phyloP scores from a whole-genome alignment of 1,140 invertebrate genomes.

The Bombus affinis region DNA sequence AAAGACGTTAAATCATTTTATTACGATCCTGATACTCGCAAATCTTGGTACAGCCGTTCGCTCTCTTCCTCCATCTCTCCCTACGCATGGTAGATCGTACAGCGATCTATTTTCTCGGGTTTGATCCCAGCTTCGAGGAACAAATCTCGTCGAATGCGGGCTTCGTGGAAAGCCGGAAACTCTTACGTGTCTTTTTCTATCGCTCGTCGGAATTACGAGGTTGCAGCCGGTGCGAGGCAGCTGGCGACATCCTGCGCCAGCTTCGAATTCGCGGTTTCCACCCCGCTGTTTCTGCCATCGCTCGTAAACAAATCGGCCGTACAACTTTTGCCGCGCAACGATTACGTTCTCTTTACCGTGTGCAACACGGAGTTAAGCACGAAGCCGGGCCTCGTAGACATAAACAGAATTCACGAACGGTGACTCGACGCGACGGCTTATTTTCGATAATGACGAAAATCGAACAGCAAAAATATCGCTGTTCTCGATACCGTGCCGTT shows the following conservation, averaged over 20 bases:
- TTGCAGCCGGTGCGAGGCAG: constrained; percentile 36
- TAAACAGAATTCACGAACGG: constrained; percentile 53
- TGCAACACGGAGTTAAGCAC: constrained; percentile 27
- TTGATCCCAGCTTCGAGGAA: constrained; percentile 39
- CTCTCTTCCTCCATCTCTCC: background rate
- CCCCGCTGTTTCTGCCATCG: background rate
- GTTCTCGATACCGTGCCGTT: constrained; percentile 1
- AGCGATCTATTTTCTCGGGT: constrained; percentile 36
- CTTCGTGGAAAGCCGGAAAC: constrained; percentile 50
- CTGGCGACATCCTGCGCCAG: constrained; percentile 28
- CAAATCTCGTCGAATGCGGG: constrained; percentile 22
- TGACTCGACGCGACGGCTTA: constrained; percentile 40
- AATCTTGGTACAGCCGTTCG: background rate
- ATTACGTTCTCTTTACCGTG: constrained; percentile 25
- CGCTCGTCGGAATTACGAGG: constrained; percentile 39
- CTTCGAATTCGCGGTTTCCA: constrained; percentile 34
- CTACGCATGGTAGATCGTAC: too few relatives aligned
- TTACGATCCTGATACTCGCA: background rate
- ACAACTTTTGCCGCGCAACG: constrained; percentile 10
- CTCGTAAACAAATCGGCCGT: constrained; percentile 47
- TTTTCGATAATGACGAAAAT: constrained; percentile 57
- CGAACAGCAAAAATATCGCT: constrained; percentile 45
- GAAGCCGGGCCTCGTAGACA: constrained; percentile 20
- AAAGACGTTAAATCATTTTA: background rate
- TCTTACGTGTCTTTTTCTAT: constrained; percentile 27